Evolutionary conservation across 2,888 invertebrate species (phyloP), one percentile per base, ranked within the genome.

Genomic region (Sericinus montela): DNA sequence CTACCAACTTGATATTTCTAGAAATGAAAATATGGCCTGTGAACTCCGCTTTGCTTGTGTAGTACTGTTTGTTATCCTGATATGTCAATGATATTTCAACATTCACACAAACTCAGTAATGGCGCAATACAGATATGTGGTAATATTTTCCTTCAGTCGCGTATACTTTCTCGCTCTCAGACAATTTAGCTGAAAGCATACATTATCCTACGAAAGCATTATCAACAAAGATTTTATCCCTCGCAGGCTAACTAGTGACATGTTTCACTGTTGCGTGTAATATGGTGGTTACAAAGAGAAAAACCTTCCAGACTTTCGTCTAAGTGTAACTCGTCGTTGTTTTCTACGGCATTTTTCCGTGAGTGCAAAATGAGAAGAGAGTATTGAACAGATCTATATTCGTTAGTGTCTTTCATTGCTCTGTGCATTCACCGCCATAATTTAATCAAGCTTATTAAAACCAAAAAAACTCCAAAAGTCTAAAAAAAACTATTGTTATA

Each of bases 111-210:
- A n/a, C 29, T 29, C 35, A 23, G 23, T 45, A 23, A 28, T n/a
- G 8, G 8, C 16, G 36, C 37, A 11, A 16, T 16, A 30, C 32
- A 25, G 39, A 13, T 25, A n/a, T 45, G 45, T 23, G 14, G 23
- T 45, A 23, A 38, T 29, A 23, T 40, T 47, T 37, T 47, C 16
- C 35, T 32, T n/a, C 36, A 36, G 36, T 36, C 19, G 30, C 36
- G 14, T 36, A 23, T 13, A 32, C 32, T 14, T n/a, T 28, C 36
- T 19, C 38, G 23, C 46, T 46, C 46, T 36, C 48, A 42, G 42
- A 42, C 37, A 48, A 48, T 48, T 48, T 48, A 41, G 32, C 42
- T 48, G 48, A 48, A 48, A 48, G 48, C 48, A 32, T 29, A 36
- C 48, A 48, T 42, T 42, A 48, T 48, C 30, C 37, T 23, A 30